These are phyloP conservation scores for Lasius platythorax DNA, from an alignment of 2,888 invertebrate species.

Conservation along the genomic window DNA sequence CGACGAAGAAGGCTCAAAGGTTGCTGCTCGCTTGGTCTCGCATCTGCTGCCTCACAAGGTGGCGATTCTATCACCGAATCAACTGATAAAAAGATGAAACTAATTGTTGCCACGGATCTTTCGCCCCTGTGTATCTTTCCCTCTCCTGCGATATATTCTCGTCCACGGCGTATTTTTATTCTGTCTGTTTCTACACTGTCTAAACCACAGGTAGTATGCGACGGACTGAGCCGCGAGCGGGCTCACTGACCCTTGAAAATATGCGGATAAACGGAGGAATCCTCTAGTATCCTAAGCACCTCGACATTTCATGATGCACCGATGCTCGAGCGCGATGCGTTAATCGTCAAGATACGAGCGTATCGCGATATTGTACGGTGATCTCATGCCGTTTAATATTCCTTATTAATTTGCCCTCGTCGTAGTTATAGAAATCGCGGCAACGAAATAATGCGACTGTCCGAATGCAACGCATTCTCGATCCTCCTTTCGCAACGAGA, in stretches of 20 bases:
- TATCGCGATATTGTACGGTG: slow-evolving; percentile 46
- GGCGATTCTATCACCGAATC: not conserved
- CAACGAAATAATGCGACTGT: not conserved
- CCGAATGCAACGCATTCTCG: not conserved
- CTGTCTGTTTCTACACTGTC: slow-evolving; percentile 37
- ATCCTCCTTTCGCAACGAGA: slow-evolving; percentile 9
- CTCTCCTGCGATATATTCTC: not conserved
- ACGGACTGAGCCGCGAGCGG: slow-evolving; percentile 45
- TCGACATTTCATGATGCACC: slow-evolving; percentile 71
- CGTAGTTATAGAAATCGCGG: not conserved
- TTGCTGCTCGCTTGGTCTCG: slow-evolving; percentile 65
- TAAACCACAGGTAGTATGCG: slow-evolving; percentile 50
- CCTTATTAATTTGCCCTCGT: slow-evolving; percentile 23
- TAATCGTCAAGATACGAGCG: slow-evolving; percentile 55
- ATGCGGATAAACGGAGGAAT: slow-evolving; percentile 72
- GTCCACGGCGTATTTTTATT: slow-evolving; percentile 12
- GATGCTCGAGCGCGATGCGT: slow-evolving; percentile 58
- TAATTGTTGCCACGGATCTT: not conserved
- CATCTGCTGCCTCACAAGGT: slow-evolving; percentile 63
- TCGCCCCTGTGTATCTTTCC: not conserved
- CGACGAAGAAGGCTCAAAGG: slow-evolving; percentile 76
- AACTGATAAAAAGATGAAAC: not conserved
- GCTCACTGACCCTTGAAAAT: slow-evolving; percentile 77
- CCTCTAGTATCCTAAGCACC: slow-evolving; percentile 69
- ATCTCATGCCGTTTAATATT: slow-evolving; percentile 21